Conservation (phyloP, 2,113 vertebrate species). For the Cynopterus brachyotis region DNA sequence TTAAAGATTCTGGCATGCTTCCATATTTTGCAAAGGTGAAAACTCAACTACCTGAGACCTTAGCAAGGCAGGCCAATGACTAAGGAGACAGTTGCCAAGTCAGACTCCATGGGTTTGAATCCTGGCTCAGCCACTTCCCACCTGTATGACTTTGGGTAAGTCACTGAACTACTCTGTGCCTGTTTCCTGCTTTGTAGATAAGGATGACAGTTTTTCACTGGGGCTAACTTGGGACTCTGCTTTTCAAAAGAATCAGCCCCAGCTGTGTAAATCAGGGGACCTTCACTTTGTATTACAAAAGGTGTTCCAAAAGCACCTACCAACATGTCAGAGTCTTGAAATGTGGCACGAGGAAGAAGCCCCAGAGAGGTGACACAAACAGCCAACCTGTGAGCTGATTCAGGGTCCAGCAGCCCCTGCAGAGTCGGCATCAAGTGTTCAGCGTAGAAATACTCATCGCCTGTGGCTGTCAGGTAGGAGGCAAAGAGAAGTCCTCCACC, state of each 20-base stretch:
- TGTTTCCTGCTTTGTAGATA: not conserved
- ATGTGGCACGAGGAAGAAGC: slow-evolving; percentile 84
- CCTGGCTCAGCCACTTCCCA: not conserved
- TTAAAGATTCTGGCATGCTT: not conserved
- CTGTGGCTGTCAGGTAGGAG: slow-evolving; percentile 86
- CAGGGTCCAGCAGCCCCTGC: slow-evolving; percentile 88
- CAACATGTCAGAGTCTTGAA: slow-evolving; percentile 86
- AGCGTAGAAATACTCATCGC: slow-evolving; percentile 91
- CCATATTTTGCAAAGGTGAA: not conserved
- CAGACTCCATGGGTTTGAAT: not conserved
- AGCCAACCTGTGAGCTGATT: slow-evolving; percentile 88
- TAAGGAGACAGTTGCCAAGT: not conserved
- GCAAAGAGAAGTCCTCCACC: slow-evolving; percentile 88
- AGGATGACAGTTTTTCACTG: not conserved
- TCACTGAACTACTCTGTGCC: not conserved
- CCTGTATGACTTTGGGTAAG: not conserved
- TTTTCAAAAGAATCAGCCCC: not conserved
- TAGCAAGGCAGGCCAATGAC: not conserved
- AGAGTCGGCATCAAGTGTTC: slow-evolving; percentile 89
- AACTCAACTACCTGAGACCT: not conserved
- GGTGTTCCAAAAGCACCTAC: slow-evolving; percentile 74
- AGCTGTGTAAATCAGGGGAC: not conserved
- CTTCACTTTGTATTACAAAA: not conserved
- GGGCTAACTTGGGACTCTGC: not conserved
- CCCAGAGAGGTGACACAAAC: slow-evolving; percentile 86